Conservation (phyloP, 2,888 invertebrate species). For the Amiota communis region DNA sequence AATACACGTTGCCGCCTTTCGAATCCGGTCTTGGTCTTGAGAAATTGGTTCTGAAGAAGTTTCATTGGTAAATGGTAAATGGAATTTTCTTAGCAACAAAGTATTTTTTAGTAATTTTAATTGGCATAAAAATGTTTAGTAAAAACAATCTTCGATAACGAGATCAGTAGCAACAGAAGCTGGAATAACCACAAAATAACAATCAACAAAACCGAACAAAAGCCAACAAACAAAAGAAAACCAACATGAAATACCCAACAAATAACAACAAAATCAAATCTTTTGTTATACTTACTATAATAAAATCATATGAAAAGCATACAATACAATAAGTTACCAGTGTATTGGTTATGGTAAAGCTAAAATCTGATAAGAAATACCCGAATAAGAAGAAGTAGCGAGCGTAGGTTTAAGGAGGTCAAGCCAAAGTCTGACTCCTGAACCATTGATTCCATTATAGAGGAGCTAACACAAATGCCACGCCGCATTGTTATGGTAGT, state of each 20-base stretch:
- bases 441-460: constrained; percentile 26
- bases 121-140: constrained; percentile 55
- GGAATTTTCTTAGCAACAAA: not conserved
- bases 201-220: not conserved
- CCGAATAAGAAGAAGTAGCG: not conserved
- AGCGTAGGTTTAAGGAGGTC: not conserved
- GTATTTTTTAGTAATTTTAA: constrained; percentile 51
- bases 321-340: constrained; percentile 16
- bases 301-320: constrained; percentile 30
- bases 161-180: too few relatives aligned
- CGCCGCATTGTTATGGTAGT: constrained; percentile 45
- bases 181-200: constrained; percentile 33
- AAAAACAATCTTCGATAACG: constrained; percentile 39
- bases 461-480: constrained; percentile 31
- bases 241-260: constrained; percentile 36
- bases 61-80: not conserved
- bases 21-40: too few relatives aligned
- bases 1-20: too few relatives aligned
- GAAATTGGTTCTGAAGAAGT: not conserved
- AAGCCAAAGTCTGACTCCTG: constrained; percentile 24
- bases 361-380: constrained; percentile 30
- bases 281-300: constrained; percentile 35
- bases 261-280: constrained; percentile 24
- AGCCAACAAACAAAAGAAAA: constrained; percentile 24
- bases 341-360: not conserved